Evolutionary conservation across 2,113 vertebrate species (phyloP), one percentile per base, ranked within the genome.

Genomic region (Phoxinus phoxinus): DNA sequence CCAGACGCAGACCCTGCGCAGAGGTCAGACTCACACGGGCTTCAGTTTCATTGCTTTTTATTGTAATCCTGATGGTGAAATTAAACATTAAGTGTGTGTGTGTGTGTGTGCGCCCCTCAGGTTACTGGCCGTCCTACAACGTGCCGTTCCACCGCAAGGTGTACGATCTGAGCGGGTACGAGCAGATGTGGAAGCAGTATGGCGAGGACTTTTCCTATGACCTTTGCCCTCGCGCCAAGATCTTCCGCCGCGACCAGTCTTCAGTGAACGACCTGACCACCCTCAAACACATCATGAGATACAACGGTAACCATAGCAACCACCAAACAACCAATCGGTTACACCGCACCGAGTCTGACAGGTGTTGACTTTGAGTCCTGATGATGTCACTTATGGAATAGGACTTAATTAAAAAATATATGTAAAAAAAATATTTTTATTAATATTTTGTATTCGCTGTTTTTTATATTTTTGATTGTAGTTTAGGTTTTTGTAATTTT

Each of bases 121-220:
- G 97, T 86, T 97, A 97, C 74, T 99, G 97, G 97, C 96, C 97
- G 1, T 99, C 97, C 63, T 99, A 98, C 89, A 99, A 99, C 37
- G 87, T 99, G n/a, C 97, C 97, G 74, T 99, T 98, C 91, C 96
- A 99, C 89, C 78, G 89, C 71, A 95, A 90, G 53, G 95, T 97
- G 91, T 99, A 97, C 92, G 90, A 83, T 35, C 91, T 94, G 91
- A 99, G 97, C 10, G 97, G 97, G 2, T 99, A 98, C 12, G 84
- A 84, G 0, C 3, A 93, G n/a, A 94, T 97, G 0, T 96, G 95
- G 88, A 37, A 92, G 87, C 85, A 92, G 41, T 82, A 95, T 0
- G 97, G 97, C 10, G 90, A 96, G 32, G 96, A 97, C 71, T 99
- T 95, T 89, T 98, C 97, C 10, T 99, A 99, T 0, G 97, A 98